Base-by-base conservation (phyloP, 2,113 vertebrate genomes). In the Phalacrocorax pelagicus region DNA sequence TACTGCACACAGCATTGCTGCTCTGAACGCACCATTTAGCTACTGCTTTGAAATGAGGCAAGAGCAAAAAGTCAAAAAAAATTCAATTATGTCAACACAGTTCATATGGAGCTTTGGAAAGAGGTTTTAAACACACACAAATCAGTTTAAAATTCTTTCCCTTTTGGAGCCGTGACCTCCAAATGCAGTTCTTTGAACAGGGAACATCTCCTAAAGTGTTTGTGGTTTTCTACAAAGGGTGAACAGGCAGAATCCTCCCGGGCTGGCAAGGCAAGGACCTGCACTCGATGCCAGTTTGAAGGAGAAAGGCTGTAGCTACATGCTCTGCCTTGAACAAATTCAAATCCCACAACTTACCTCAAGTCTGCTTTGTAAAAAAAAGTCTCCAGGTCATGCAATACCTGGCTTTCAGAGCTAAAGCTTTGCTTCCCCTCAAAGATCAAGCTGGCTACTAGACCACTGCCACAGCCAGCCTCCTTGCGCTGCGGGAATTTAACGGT, bases 21-120 rank as follows among this genome's bases (percentile, higher is more conserved):
- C n/a, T 5, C 82, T 32, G 49, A 61, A 40, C 0, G 1, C 16
- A 2, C 26, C 2, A 0, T 36, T 62, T 29, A 51, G 63, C 29
- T 13, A 15, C 82, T 51, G 42, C 61, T 86, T 51, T 72, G 66
- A 92, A 62, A 79, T 15, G 38, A 69, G 18, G 15, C 0, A 13
- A 78, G 67, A 52, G 42, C 34, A 72, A 55, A 81, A 74, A 36
- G 61, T 54, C 0, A 47, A 58, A 67, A 67, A 52, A 57, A 26
- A 8, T 7, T 83, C 36, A 23, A 11, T 84, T 73, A 20, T 42
- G 72, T 70, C 80, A 94, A 57, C 34, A 27, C 27, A 38, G 51
- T 42, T 70, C 51, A 22, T 5, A 23, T 2, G 22, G 40, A 89
- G 34, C 59, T 83, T 78, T 73, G 34, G 40, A 89, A 92, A 65